phyloP scores from a whole-genome alignment of 2,888 invertebrate species.

The Thera britannica region DNA sequence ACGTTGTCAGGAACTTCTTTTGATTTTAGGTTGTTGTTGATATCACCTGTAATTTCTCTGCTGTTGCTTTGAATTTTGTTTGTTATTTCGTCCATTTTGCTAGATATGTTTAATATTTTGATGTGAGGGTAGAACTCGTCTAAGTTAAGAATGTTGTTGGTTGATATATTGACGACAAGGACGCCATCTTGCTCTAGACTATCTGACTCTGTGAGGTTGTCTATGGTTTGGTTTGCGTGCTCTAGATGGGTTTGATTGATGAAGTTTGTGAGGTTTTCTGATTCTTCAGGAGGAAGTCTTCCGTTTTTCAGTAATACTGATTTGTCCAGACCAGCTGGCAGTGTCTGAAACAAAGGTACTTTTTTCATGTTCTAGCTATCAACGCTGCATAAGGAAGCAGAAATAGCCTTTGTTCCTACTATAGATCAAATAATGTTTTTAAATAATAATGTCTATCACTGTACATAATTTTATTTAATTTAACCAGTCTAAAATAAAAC shows the following conservation, averaged over 20 bases:
- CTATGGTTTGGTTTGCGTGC: constrained; percentile 63
- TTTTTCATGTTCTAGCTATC: not conserved
- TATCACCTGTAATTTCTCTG: constrained; percentile 81
- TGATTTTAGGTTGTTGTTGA: constrained; percentile 74
- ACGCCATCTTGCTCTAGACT: constrained; percentile 82
- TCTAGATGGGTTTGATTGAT: constrained; percentile 59
- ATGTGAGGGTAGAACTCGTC: constrained; percentile 76
- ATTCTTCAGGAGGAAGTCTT: constrained; percentile 70
- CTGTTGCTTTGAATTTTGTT: constrained; percentile 84
- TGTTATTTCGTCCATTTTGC: constrained; percentile 77
- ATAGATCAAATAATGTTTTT: no score
- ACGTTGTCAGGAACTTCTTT: constrained; percentile 77
- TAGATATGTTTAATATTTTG: constrained; percentile 69
- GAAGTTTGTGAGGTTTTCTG: constrained; percentile 54
- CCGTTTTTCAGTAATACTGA: constrained; percentile 75
- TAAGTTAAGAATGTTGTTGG: constrained; percentile 75
- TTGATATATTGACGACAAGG: constrained; percentile 76
- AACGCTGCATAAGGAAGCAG: no score
- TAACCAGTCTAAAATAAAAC: no score
- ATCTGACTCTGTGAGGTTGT: constrained; percentile 78
- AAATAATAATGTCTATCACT: no score
- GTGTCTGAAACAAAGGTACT: constrained; percentile 53
- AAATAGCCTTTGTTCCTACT: no score
- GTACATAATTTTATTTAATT: no score
- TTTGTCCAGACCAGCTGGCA: constrained; percentile 75